Conservation (phyloP, 92 coral and sea anemone genomes). For the Palythoa caribaeorum region DNA sequence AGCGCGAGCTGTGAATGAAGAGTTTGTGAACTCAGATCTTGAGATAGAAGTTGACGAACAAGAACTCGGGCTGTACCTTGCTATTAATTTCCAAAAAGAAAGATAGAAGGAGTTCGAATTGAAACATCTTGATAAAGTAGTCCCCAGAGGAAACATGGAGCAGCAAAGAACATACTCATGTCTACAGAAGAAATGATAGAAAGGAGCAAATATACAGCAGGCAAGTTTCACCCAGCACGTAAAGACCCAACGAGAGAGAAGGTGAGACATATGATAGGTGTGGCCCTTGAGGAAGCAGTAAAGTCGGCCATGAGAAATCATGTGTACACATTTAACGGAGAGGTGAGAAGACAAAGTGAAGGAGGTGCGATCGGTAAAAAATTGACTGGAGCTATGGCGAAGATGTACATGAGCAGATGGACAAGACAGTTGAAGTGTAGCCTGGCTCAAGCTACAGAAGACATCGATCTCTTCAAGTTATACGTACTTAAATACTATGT, state of each 20-base stretch:
- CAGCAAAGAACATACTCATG: constrained; percentile 4
- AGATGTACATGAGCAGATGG: not conserved
- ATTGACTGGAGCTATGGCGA: not conserved
- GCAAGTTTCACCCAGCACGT: constrained; percentile 9
- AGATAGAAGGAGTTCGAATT: not conserved
- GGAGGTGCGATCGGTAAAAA: not conserved
- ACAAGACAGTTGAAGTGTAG: constrained; percentile 3
- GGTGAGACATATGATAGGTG: not conserved
- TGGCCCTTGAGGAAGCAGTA: constrained; percentile 21
- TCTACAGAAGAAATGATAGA: not conserved
- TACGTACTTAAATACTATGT: not conserved
- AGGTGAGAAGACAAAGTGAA: constrained; percentile 9
- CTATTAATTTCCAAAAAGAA: constrained; percentile 7
- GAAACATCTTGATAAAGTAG: constrained; percentile 25
- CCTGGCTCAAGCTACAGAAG: constrained; percentile 16
- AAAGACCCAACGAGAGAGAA: not conserved
- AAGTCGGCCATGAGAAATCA: not conserved
- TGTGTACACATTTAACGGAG: not conserved
- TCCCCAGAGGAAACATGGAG: constrained; percentile 37
- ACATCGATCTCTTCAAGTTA: not conserved
- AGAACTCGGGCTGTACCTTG: not conserved
- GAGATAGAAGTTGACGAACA: constrained; percentile 20
- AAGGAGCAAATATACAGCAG: not conserved
- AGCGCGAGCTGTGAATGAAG: constrained; percentile 7
- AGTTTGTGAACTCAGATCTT: not conserved